Conservation (phyloP, 2,113 vertebrate genomes). For the Corvus hawaiiensis region DNA sequence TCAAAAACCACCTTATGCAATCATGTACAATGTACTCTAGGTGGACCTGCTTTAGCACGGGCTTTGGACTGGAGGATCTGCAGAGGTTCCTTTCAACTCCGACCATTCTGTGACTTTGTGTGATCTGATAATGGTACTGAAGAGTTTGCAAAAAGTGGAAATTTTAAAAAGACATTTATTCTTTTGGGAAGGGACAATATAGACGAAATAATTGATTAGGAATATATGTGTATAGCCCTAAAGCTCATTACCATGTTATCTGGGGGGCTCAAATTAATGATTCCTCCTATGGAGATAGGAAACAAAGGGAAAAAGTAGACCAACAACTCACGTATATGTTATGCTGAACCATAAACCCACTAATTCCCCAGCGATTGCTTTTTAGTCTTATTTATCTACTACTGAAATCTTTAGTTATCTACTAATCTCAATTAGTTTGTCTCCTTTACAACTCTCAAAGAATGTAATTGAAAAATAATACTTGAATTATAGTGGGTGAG, state of each 20-base stretch:
- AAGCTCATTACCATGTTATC: background rate
- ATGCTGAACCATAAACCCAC: background rate
- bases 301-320: background rate
- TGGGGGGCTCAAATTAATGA: background rate
- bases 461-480: background rate
- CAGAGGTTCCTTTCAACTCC: background rate
- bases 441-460: background rate
- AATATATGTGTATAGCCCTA: background rate
- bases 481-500: background rate
- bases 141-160: background rate
- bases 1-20: background rate
- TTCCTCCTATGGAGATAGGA: accelerated
- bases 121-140: background rate
- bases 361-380: background rate
- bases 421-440: background rate
- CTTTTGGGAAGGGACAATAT: background rate
- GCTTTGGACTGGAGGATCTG: background rate
- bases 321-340: background rate
- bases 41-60: accelerated
- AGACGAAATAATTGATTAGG: background rate
- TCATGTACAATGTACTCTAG: background rate
- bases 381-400: background rate
- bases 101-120: background rate
- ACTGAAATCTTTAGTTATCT: background rate
- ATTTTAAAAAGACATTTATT: background rate